Conservation (phyloP, 2,797 vertebrate species). For the Dallia pectoralis region DNA sequence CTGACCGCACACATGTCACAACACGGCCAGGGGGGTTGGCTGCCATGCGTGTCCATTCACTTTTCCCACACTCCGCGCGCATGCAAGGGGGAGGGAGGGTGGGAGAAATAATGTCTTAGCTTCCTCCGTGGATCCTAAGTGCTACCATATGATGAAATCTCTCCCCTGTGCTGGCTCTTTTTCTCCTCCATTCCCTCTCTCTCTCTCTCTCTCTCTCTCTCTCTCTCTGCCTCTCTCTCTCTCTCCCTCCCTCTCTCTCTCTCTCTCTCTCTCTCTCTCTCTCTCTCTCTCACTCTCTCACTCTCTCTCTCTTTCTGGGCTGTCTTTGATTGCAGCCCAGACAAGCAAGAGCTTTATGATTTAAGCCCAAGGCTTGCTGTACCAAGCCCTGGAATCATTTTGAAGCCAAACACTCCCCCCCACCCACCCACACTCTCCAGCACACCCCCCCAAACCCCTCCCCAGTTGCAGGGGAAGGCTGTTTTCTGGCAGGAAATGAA, state of each 20-base stretch:
- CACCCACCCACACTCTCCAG: constrained; percentile 20
- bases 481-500: constrained; percentile 98
- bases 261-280: constrained; percentile 21
- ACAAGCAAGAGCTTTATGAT: constrained; percentile 87
- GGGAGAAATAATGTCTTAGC: constrained; percentile 69
- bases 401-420: constrained; percentile 76
- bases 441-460: constrained; percentile 41
- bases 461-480: constrained; percentile 86
- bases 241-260: constrained; percentile 46
- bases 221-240: constrained; percentile 32
- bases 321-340: constrained; percentile 84
- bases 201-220: constrained; percentile 5
- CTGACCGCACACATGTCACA: constrained; percentile 77
- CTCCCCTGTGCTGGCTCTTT: constrained; percentile 44
- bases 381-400: constrained; percentile 84
- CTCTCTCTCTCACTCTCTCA: constrained; percentile 37
- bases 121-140: constrained; percentile 89
- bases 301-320: constrained; percentile 37
- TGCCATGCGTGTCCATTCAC: constrained; percentile 91
- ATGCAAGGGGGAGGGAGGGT: constrained; percentile 62
- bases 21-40: constrained; percentile 80
- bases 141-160: constrained; percentile 87
- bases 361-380: constrained; percentile 85
- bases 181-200: neutral
- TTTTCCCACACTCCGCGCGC: constrained; percentile 90